Evolutionary conservation across 1,140 invertebrate species (phyloP), one percentile per base, ranked within the genome.

Genomic region (Aphis gossypii): DNA sequence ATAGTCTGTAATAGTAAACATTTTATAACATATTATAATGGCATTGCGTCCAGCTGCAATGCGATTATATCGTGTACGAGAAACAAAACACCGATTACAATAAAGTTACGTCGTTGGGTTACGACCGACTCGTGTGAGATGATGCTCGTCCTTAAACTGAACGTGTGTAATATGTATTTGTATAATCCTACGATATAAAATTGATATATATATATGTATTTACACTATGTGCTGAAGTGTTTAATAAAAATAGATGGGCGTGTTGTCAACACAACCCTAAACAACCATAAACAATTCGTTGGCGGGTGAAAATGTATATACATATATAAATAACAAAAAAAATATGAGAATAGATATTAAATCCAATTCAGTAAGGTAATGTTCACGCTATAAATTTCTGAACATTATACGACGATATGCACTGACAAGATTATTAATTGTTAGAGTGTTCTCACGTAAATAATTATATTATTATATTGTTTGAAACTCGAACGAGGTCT

Each of bases 401-500:
- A n/a, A 76, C 14, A 76, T n/a, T 60, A 25, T 30, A n/a, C 60
- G 9, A 76, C 60, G 9, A 76, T 44, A n/a, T 48, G 18, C 25
- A 35, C 18, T 18, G 30, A 88, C 46, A 48, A 48, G 86, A 88
- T 88, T 88, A 88, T 51, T 88, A 76, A 76, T 76, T 41, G 38
- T 35, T 14, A 48, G 11, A 86, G 44, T 87, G 35, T 54, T 54
- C 48, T 21, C 46, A 35, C 18, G 18, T 88, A 30, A 30, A 86
- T 86, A 3, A 82, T 82, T 82, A 60, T 60, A 60, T 76, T 30
- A 44, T 86, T 86, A 30, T 35, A 86, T 86, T 25, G 38, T 23
- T 23, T 14, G 3, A 54, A 88, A 51, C 86, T 88, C n/a, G 44
- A 89, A 89, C 87, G 30, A 89, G 48, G 87, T 89, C 87, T 89